Evolutionary conservation across 2,888 invertebrate genomes (phyloP).

Genomic region (Eulithis prunata): DNA sequence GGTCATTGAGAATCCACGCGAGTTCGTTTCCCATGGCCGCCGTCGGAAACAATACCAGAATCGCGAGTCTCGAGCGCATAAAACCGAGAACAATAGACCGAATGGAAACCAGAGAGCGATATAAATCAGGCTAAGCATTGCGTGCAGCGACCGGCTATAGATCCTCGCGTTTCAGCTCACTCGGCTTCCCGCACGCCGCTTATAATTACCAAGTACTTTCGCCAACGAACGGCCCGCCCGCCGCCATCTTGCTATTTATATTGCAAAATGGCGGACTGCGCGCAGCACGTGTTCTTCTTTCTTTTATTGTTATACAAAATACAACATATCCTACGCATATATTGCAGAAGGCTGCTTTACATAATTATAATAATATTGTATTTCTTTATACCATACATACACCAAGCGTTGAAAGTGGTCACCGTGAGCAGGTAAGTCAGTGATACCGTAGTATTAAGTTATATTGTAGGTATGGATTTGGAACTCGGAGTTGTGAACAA

Average conservation of each 20-base stretch:
- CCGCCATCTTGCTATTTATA: slow-evolving; percentile 83
- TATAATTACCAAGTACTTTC: slow-evolving; percentile 83
- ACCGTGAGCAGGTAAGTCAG: neutral
- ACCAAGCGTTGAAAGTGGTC: neutral
- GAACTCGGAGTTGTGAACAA: slow-evolving; percentile 55
- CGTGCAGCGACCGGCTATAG: slow-evolving; percentile 77
- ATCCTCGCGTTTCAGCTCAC: slow-evolving; percentile 75
- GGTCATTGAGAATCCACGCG: slow-evolving; percentile 65
- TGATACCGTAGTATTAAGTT: slow-evolving; percentile 5
- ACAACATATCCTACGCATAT: slow-evolving; percentile 52
- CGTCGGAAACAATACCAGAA: slow-evolving; percentile 76
- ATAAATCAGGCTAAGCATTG: slow-evolving; percentile 82
- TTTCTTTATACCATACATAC: neutral
- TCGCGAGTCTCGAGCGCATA: slow-evolving; percentile 68
- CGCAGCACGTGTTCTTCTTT: slow-evolving; percentile 74
- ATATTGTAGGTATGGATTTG: slow-evolving; percentile 49
- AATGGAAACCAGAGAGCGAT: slow-evolving; percentile 79
- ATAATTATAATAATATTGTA: neutral
- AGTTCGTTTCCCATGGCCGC: slow-evolving; percentile 71
- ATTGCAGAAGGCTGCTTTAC: slow-evolving; percentile 34
- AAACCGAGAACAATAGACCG: slow-evolving; percentile 77
- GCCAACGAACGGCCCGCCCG: slow-evolving; percentile 70
- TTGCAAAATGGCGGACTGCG: slow-evolving; percentile 79
- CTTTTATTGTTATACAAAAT: slow-evolving; percentile 69
- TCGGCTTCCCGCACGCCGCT: slow-evolving; percentile 70